Percentiles rank a stretch among this genome's conserved stretches.
phyloP scores from a whole-genome alignment of 2,888 invertebrate genomes.

The Steromphala cineraria region DNA sequence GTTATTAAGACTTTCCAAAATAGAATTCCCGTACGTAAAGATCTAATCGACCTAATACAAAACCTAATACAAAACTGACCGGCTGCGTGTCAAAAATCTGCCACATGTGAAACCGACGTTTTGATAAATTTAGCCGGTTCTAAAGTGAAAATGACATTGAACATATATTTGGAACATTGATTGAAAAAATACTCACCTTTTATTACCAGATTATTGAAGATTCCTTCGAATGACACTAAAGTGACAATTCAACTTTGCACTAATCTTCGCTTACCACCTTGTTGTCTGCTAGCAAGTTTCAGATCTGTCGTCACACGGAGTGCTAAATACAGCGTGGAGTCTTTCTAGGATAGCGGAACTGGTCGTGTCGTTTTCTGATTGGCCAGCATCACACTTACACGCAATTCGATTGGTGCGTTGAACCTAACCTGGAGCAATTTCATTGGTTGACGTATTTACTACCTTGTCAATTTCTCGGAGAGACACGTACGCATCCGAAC shows the following conservation, averaged over 20 bases:
- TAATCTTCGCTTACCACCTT: neutral
- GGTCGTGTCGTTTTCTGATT: constrained; percentile 38
- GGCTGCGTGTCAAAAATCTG: too few relatives aligned
- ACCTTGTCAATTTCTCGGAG: constrained; percentile 28
- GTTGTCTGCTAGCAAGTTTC: neutral
- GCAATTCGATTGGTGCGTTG: constrained; percentile 3
- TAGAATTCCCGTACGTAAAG: too few relatives aligned
- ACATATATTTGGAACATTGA: too few relatives aligned
- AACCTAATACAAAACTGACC: too few relatives aligned
- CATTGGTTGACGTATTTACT: constrained; percentile 29
- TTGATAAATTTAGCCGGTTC: too few relatives aligned
- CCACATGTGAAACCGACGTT: too few relatives aligned
- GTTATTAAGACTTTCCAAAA: too few relatives aligned
- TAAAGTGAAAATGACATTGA: too few relatives aligned
- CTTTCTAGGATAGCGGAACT: constrained; percentile 29
- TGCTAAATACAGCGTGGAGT: constrained; percentile 2
- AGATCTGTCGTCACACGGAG: neutral
- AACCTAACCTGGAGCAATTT: neutral
- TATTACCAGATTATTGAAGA: too few relatives aligned
- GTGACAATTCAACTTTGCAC: neutral
- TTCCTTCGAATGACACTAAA: too few relatives aligned
- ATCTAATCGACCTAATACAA: too few relatives aligned
- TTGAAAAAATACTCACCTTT: too few relatives aligned
- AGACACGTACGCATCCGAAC: constrained; percentile 30
- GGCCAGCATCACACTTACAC: constrained; percentile 26